phyloP scores from a whole-genome alignment of 2,113 vertebrate species.

The Leucopsar rothschildi region DNA sequence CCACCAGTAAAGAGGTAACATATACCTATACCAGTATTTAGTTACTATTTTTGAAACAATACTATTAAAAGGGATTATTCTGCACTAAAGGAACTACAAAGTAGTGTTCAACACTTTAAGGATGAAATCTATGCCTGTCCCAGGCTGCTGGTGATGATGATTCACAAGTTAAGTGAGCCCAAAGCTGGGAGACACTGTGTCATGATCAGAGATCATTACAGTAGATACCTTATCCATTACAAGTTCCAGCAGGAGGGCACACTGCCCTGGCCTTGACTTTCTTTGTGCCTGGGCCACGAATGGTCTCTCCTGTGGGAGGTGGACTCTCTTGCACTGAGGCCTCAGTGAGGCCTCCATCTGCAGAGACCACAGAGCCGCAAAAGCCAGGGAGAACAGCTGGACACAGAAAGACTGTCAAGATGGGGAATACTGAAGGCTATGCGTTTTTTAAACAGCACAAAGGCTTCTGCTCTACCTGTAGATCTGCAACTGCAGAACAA shows the following conservation, averaged over 20 bases:
- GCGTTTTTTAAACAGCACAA: not conserved
- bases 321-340: not conserved
- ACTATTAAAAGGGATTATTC: not conserved
- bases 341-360: not conserved
- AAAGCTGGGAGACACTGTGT: not conserved
- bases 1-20: not conserved
- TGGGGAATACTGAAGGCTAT: not conserved
- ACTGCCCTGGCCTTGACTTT: not conserved
- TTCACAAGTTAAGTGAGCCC: not conserved
- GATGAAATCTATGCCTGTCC: not conserved
- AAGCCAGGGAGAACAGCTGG: not conserved
- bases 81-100: not conserved
- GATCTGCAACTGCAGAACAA: not conserved
- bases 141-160: fast-evolving
- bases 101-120: not conserved
- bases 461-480: not conserved
- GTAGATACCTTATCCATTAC: not conserved
- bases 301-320: not conserved
- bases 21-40: not conserved
- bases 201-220: not conserved
- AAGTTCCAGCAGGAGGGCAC: not conserved
- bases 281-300: not conserved
- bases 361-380: not conserved
- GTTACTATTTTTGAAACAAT: not conserved
- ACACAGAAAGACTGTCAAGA: not conserved